Evolutionary conservation across 2,113 vertebrate genomes (phyloP).

Genomic region (Epinephelus moara): DNA sequence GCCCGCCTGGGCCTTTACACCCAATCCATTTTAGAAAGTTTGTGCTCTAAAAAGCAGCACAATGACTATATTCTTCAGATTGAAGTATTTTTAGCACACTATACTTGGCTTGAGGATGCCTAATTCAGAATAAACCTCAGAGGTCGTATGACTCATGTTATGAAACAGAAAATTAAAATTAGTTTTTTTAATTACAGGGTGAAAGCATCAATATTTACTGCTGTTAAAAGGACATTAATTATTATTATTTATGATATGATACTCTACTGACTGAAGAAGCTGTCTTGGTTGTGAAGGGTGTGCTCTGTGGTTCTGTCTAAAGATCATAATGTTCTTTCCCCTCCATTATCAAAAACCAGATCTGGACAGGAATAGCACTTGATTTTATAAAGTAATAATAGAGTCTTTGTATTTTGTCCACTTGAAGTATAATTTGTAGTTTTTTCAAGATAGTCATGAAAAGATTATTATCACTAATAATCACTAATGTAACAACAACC

Average conservation of each 20-base stretch:
- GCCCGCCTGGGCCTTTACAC: neutral
- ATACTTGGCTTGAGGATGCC: neutral
- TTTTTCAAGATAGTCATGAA: neutral
- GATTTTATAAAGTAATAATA: constrained; percentile 44
- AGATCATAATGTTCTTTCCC: constrained; percentile 58
- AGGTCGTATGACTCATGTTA: constrained; percentile 55
- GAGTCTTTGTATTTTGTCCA: neutral
- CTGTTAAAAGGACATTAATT: neutral
- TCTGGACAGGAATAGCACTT: constrained; percentile 77
- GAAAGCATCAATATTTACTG: neutral
- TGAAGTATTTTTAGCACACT: constrained; percentile 23
- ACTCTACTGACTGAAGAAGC: constrained; percentile 2
- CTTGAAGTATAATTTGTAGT: neutral
- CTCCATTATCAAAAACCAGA: constrained; percentile 57
- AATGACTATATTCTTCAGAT: constrained; percentile 30
- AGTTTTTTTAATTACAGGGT: neutral
- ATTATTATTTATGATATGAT: neutral
- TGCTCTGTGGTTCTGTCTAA: constrained; percentile 69
- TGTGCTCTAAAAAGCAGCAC: constrained; percentile 12
- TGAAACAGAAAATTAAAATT: constrained; percentile 35
- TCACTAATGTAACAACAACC: neutral
- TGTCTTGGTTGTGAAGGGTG: constrained; percentile 43
- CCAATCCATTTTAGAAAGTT: neutral
- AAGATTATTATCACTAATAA: neutral
- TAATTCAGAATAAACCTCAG: constrained; percentile 38